These are phyloP conservation scores for Corythaeola cristata DNA, from an alignment of 2,113 vertebrate species.

Conservation along the genomic window DNA sequence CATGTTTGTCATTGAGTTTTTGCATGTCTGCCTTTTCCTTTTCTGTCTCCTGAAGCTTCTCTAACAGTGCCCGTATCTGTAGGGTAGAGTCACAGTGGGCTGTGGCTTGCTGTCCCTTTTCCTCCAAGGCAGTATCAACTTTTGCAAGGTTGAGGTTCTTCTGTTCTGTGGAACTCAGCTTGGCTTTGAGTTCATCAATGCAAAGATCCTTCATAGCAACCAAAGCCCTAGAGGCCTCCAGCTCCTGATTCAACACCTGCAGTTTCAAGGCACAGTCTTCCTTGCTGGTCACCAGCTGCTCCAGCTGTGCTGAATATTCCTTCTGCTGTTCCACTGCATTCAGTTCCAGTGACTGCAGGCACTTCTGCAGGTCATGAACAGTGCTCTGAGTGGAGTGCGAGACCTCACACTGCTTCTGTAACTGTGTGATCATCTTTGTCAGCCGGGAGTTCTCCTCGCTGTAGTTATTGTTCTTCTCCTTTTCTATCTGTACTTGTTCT, in stretches of 20 bases:
- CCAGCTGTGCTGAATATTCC: slow-evolving; percentile 35
- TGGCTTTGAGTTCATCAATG: slow-evolving; percentile 64
- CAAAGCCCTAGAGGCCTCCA: slow-evolving; percentile 56
- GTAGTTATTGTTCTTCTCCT: slow-evolving; percentile 60
- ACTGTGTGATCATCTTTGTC: slow-evolving; percentile 70
- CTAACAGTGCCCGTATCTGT: slow-evolving; percentile 75
- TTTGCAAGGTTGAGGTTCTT: slow-evolving; percentile 76
- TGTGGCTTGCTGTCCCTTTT: slow-evolving; percentile 71
- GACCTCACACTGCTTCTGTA: slow-evolving; percentile 82
- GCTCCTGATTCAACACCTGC: slow-evolving; percentile 57
- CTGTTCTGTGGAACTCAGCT: slow-evolving; percentile 68
- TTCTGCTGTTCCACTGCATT: slow-evolving; percentile 46
- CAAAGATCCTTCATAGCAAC: slow-evolving; percentile 35
- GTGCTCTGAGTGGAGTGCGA: slow-evolving; percentile 70
- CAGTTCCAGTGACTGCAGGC: slow-evolving; percentile 66
- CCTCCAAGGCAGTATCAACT: slow-evolving; percentile 56
- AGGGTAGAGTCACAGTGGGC: slow-evolving; percentile 70
- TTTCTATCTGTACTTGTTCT: slow-evolving; percentile 68
- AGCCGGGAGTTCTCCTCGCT: slow-evolving; percentile 75
- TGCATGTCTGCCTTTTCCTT: slow-evolving; percentile 68
- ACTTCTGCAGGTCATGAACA: slow-evolving; percentile 74
- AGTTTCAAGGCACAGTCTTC: slow-evolving; percentile 62
- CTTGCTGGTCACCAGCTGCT: slow-evolving; percentile 55
- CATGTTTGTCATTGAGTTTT: slow-evolving; percentile 67
- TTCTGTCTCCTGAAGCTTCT: slow-evolving; percentile 77